Evolutionary conservation across 2,888 invertebrate genomes (phyloP), one percentile per base, ranked within the genome.

Genomic region (Ichneumoninae sp.): DNA sequence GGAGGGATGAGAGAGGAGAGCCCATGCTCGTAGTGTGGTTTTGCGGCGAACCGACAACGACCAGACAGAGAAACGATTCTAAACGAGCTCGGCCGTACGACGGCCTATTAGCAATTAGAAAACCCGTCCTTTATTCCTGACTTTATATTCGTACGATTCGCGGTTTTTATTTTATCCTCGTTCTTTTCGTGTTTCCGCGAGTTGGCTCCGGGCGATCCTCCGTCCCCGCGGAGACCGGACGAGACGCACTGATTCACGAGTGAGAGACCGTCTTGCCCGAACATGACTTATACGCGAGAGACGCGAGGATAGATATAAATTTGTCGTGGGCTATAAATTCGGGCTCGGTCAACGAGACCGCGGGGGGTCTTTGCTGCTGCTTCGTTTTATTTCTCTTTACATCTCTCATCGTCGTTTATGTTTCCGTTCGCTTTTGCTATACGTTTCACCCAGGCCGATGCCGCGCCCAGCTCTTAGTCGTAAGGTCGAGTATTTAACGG

Each of bases 301-400:
- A 84, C 78, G 70, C 85, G 82, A 66, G 81, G 85, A 85, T 83
- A 85, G 85, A 83, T 83, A 85, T 83, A 85, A 85, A 85, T 82
- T 83, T 85, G 79, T 82, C 82, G 79, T 80, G 80, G 76, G 82
- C 68, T 85, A 85, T 85, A 85, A 85, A 85, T 85, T 85, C 70
- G 82, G 80, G 40, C 80, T 73, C 85, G 85, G 82, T 83, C 85
- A 85, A 85, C 85, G 85, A 76, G 85, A 85, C 82, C 85, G n/a
- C 82, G 40, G 85, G 85, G 80, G 85, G 82, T 76, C 70, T 76
- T 19, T 66, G 74, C 75, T 73, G 75, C 81, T 81, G 40, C 57
- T 26, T 75, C 65, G 74, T 52, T 74, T 69, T 66, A 30, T 70
- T 52, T 52, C 60, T 70, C 70, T 63, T 70, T 79, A 44, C 33